phyloP scores from a whole-genome alignment of 2,888 invertebrate genomes.

The Oxystoma pomonae region DNA sequence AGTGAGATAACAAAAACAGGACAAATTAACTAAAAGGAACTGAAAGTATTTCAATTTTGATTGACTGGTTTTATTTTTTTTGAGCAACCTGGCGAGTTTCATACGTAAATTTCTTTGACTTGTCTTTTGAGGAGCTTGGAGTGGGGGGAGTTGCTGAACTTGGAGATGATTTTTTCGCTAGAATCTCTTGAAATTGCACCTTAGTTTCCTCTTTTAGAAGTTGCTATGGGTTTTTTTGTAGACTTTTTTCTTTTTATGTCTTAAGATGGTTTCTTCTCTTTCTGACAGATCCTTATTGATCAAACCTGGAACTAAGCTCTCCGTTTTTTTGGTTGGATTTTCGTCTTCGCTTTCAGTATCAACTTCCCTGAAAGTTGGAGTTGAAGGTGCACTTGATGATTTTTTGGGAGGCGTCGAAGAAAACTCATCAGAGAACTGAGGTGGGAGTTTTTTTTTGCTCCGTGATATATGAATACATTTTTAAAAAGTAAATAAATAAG shows the following conservation, averaged over 20 bases:
- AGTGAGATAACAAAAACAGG: background rate
- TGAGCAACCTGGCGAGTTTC: background rate
- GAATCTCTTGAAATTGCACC: background rate
- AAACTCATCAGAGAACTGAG: too few species aligned
- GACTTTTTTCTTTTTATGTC: background rate
- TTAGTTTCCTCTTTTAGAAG: background rate
- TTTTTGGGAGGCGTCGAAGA: too few species aligned
- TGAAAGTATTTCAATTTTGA: background rate
- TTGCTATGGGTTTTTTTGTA: background rate
- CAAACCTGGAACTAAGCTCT: background rate
- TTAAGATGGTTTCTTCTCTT: background rate
- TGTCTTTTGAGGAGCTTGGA: background rate
- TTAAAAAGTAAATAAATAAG: too few species aligned
- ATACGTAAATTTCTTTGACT: background rate
- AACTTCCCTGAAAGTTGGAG: background rate
- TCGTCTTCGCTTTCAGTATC: background rate
- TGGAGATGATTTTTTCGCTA: background rate
- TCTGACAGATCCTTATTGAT: too few species aligned
- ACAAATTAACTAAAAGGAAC: background rate
- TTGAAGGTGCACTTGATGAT: background rate
- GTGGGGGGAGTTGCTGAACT: background rate
- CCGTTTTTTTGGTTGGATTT: background rate
- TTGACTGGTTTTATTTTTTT: background rate
- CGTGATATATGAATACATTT: too few species aligned
- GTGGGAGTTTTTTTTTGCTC: too few species aligned